Base-by-base conservation (phyloP, 2,113 vertebrate species). In the Elephas maximus region DNA sequence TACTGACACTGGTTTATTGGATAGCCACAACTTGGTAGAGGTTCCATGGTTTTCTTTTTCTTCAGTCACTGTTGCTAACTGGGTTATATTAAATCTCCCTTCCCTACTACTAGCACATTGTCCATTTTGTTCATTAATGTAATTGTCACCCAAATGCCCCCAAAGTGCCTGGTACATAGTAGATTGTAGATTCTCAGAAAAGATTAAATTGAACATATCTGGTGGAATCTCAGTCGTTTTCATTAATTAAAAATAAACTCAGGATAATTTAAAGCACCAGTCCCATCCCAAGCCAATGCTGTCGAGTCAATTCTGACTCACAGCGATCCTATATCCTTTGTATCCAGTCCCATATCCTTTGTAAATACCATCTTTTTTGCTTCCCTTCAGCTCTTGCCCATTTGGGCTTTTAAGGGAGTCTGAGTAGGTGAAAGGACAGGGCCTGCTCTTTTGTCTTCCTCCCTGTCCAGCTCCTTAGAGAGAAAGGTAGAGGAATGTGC, bases 161-260 rank as follows among this genome's bases (percentile, higher is more conserved):
- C 48, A 92, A 45, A 23, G 28, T 71, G 24, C 24, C 33, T 74
- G 79, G 71, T 74, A 63, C n/a, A 14, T 7, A 45, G 48, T 6
- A 69, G 71, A 73, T 87, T 85, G 57, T 6, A 69, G 71, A 73
- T 87, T 85, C 71, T 92, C 71, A 57, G 91, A 71, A 94, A 80
- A 84, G 81, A 48, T 79, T 81, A 71, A 65, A 28, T 26, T 41
- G 18, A 73, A 44, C 30, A 33, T 81, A 11, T 81, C 71, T 88
- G 71, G 30, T 88, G n/a, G 73, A 76, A 79, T 82, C 41, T 33
- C 14, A 10, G 8, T 21, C 30, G n/a, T 67, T 95, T 91, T 79
- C 37, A 23, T 86, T 57, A 73, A 65, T 33, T 89, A 73, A 80
- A 95, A 60, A 30, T 44, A 77, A 81, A 82, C 24, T 76, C 20